Percentiles rank a stretch among this genome's conserved stretches.
phyloP scores from a whole-genome alignment of 2,888 invertebrate genomes.

The Oscheius sp. region DNA sequence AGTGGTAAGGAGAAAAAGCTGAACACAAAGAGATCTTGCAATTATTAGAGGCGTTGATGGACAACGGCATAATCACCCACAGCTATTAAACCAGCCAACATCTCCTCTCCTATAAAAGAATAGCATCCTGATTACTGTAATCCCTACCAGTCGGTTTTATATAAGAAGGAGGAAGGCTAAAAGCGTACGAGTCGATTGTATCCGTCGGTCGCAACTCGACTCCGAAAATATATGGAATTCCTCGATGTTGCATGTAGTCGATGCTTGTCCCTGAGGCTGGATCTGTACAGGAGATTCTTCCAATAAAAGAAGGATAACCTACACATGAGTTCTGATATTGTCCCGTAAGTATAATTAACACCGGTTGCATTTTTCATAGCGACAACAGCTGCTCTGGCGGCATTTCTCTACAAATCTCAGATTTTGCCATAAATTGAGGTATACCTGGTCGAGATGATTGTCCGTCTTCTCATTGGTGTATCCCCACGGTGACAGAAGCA shows the following conservation, averaged over 20 bases:
- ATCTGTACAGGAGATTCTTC: constrained; percentile 52
- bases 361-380: constrained; percentile 68
- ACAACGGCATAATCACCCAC: constrained; percentile 58
- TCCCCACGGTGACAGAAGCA: constrained; percentile 71
- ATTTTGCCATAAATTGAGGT: background rate
- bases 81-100: constrained; percentile 57
- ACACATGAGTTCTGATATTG: constrained; percentile 72
- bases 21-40: constrained; percentile 25
- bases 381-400: constrained; percentile 65
- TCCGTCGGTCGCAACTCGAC: constrained; percentile 67
- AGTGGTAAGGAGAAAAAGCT: background rate
- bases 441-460: constrained; percentile 22
- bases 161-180: constrained; percentile 61
- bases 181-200: constrained; percentile 56
- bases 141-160: constrained; percentile 63
- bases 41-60: constrained; percentile 40
- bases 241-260: constrained; percentile 69
- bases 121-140: background rate
- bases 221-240: constrained; percentile 70
- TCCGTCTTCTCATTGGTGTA: constrained; percentile 61
- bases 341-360: constrained; percentile 66
- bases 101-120: constrained; percentile 57
- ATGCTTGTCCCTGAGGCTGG: constrained; percentile 72
- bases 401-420: constrained; percentile 49
- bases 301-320: constrained; percentile 14